These are phyloP conservation scores for Drosophila arawakana DNA, from an alignment of 1,140 invertebrate genomes.

Conservation along the genomic window DNA sequence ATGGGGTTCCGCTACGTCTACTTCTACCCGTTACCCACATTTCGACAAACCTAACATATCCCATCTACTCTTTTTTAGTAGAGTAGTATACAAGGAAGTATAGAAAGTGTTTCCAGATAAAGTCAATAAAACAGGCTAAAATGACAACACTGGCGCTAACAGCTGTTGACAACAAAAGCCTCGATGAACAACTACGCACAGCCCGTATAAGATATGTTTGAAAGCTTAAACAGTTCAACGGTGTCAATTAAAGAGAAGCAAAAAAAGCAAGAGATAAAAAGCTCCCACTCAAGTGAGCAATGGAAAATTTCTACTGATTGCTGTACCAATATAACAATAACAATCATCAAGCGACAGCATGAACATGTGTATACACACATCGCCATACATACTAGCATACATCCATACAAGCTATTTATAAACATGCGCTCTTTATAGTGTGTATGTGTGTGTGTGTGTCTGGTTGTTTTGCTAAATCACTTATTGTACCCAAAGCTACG, in stretches of 20 bases:
- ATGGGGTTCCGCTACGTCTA: too few species aligned
- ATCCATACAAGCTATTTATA: conserved; percentile 47
- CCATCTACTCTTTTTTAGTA: too few species aligned
- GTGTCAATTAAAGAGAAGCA: conserved; percentile 1
- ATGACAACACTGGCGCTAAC: neutral
- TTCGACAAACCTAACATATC: too few species aligned
- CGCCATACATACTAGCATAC: conserved; percentile 8
- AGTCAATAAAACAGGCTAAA: neutral
- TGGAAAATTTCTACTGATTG: conserved; percentile 73
- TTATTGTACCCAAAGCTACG: conserved; percentile 16
- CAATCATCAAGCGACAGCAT: conserved; percentile 30
- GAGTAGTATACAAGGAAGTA: too few species aligned
- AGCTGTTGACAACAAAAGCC: conserved; percentile 2
- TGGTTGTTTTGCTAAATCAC: neutral
- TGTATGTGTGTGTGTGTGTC: neutral
- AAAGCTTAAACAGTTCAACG: conserved; percentile 9
- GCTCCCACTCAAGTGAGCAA: conserved; percentile 56
- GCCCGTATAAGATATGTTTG: neutral
- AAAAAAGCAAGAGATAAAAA: conserved; percentile 27
- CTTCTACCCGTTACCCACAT: too few species aligned
- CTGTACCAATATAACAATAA: conserved; percentile 25
- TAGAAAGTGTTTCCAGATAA: too few species aligned
- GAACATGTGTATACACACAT: neutral
- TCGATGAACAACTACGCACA: neutral
- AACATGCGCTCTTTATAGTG: neutral